Percentiles rank a stretch among this genome's conserved stretches.
Evolutionary conservation across 2,888 invertebrate genomes (phyloP).

Genomic region (Rotaria sp.): DNA sequence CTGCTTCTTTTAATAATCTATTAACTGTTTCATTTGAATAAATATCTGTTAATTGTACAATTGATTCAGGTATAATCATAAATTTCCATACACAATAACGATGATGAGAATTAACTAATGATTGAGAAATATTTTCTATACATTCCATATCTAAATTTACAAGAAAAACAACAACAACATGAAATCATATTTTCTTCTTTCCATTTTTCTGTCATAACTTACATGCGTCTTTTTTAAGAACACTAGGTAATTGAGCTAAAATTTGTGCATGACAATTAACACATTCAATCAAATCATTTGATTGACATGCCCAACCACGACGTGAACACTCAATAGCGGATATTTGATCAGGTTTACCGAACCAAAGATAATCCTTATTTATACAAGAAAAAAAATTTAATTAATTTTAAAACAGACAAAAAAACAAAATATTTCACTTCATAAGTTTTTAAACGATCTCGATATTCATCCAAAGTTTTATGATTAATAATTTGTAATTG

Average conservation of each 20-base stretch:
- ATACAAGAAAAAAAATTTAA: background rate
- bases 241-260: background rate
- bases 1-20: background rate
- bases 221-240: background rate
- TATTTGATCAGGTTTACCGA: constrained; percentile 34
- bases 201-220: background rate
- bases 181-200: background rate
- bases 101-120: background rate
- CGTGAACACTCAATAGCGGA: constrained; percentile 38
- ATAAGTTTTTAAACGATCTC: constrained; percentile 34
- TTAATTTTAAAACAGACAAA: no score
- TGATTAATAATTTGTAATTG: constrained; percentile 2
- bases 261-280: constrained; percentile 2
- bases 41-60: background rate
- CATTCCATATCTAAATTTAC: background rate
- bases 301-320: constrained; percentile 34
- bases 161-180: no score
- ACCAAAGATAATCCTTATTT: constrained; percentile 35
- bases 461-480: constrained; percentile 33
- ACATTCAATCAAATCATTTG: constrained; percentile 36
- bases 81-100: constrained; percentile 11
- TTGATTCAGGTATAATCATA: background rate
- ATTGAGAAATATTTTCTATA: background rate
- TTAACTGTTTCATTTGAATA: constrained; percentile 11
- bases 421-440: background rate